Base-by-base conservation (phyloP, 1,140 invertebrate species). In the Danaus plexippus region DNA sequence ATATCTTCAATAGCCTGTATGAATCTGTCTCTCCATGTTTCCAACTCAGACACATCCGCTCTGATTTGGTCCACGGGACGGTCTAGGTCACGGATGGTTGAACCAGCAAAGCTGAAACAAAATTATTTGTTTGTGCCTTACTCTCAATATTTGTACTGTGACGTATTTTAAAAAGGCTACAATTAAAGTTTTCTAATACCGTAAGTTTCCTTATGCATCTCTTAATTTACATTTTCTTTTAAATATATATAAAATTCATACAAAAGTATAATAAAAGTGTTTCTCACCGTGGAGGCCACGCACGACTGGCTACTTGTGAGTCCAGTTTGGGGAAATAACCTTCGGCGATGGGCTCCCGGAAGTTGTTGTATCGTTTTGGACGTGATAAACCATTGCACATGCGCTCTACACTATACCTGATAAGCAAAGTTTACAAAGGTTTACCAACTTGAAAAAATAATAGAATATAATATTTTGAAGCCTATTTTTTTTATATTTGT, bases 1-100 rank as follows among this genome's bases (percentile, higher is more conserved):
- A 92, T 92, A 32, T 90, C 89, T 47, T 94, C 90, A 52, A 96
- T 92, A 9, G 94, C 94, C 47, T 92, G 90, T 15, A 90, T 88
- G 62, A 96, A 92, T 15, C 94, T 88, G 66, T 94, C 92, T 2
- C 92, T 87, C 93, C 93, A 96, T 45, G 90, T 88, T 67, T 93
- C 91, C 64, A 96, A 45, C 65, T 94, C 89, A 2, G 90, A 82
- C 7, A 96, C 85, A 61, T 94, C 93, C 45, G 90, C 84, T 49
- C 84, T 82, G 41, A 94, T 87, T 68, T 91, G 88, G 70, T 94
- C 93, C 0, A 88, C 88, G 9, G 90, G 89, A 11, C 93, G 88
- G 62, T 91, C 90, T 1, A 94, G 67, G 70, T 95, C 92, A 8
- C 87, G 81, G 1, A 94, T 75, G 0, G 63, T 67, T 0, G 91